A percentile compares a stretch with the other conserved stretches of the same genome.
phyloP scores from a whole-genome alignment of 2,113 vertebrate genomes.

The Gopherus flavomarginatus region DNA sequence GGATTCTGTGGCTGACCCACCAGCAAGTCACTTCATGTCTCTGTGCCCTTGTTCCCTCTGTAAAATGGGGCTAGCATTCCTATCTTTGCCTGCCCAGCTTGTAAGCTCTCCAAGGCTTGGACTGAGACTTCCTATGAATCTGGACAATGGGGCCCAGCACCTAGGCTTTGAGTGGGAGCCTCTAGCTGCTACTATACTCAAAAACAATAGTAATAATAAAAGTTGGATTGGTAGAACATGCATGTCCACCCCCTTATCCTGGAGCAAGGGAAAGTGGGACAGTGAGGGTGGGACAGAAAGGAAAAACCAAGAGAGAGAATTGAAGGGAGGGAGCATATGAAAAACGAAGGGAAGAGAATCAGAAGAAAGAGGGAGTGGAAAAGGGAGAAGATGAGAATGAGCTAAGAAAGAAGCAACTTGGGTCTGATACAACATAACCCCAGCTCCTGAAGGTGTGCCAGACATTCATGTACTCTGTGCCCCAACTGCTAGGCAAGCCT shows the following conservation, averaged over 20 bases:
- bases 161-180: background rate
- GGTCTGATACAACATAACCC: background rate
- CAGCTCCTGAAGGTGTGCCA: background rate
- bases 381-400: background rate
- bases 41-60: too few species aligned
- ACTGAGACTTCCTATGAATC: background rate
- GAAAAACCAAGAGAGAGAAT: background rate
- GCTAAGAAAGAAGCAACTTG: background rate
- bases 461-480: background rate
- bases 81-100: too few species aligned
- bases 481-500: background rate
- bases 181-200: background rate
- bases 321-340: background rate
- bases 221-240: background rate
- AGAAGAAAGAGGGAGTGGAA: fast-evolving
- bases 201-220: background rate
- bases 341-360: background rate
- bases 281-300: fast-evolving
- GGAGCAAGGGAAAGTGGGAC: background rate
- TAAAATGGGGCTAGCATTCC: too few species aligned
- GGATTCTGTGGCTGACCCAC: too few species aligned
- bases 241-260: background rate
- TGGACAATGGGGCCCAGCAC: background rate
- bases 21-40: too few species aligned
- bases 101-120: too few species aligned